Percentiles rank a stretch among this genome's conserved stretches.
phyloP scores from a whole-genome alignment of 2,797 vertebrate genomes.

The Lophius americanus region DNA sequence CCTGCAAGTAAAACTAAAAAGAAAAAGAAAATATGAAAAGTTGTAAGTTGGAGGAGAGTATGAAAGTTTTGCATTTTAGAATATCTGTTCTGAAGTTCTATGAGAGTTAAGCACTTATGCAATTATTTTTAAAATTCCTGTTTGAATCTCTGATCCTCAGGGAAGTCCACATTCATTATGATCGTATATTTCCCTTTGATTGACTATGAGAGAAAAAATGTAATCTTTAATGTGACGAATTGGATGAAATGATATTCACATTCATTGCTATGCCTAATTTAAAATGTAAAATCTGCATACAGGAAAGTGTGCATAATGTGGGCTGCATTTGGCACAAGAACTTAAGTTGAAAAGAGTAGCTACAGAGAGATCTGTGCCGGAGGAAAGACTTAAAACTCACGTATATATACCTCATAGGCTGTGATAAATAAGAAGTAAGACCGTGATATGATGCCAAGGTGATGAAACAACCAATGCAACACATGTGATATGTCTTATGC shows the following conservation, averaged over 20 bases:
- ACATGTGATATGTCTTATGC: neutral
- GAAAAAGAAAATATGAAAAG: too few relatives aligned
- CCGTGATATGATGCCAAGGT: neutral
- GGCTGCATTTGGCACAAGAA: neutral
- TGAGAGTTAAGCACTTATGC: neutral
- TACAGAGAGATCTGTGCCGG: neutral
- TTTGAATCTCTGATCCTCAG: neutral
- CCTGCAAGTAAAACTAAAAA: too few relatives aligned
- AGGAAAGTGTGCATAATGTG: neutral
- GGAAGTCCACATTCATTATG: too few relatives aligned
- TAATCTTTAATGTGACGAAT: too few relatives aligned
- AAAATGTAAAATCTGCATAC: neutral
- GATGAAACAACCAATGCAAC: too few relatives aligned
- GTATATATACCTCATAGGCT: neutral
- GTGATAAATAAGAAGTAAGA: neutral
- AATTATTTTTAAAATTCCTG: neutral
- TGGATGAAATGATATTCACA: too few relatives aligned
- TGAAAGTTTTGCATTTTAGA: neutral
- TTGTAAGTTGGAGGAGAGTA: neutral
- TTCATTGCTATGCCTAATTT: neutral
- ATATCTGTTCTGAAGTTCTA: neutral
- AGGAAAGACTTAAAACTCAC: conserved; percentile 1
- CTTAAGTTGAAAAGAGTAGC: neutral
- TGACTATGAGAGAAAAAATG: too few relatives aligned
- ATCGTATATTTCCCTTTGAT: neutral